These are phyloP conservation scores for Ictalurus punctatus DNA, from an alignment of 2,113 vertebrate genomes.

Conservation along the genomic window DNA sequence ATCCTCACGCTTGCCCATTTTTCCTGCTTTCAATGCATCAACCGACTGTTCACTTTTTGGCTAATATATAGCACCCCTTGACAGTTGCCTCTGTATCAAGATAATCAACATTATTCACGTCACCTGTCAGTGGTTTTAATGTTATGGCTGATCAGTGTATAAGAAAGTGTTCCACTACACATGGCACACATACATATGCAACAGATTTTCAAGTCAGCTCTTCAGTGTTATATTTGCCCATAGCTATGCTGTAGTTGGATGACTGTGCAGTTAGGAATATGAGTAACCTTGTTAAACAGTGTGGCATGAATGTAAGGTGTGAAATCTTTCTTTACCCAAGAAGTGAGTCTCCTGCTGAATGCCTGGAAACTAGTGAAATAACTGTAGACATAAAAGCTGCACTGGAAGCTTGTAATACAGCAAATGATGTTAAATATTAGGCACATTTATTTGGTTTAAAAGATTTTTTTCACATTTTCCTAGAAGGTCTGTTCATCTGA, in stretches of 20 bases:
- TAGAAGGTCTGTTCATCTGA: neutral
- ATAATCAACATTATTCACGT: too few relatives aligned
- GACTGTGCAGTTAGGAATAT: constrained; percentile 24
- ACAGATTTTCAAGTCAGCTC: neutral
- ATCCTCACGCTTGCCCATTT: too few relatives aligned
- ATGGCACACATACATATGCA: neutral
- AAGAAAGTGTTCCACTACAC: neutral
- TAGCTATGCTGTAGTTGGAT: constrained; percentile 31
- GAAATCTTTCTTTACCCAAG: constrained; percentile 43
- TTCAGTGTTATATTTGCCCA: constrained; percentile 13
- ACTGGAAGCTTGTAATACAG: neutral
- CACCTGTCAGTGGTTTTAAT: too few relatives aligned
- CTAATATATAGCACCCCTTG: too few relatives aligned
- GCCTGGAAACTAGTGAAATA: constrained; percentile 28
- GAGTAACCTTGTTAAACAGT: constrained; percentile 45
- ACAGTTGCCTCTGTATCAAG: too few relatives aligned
- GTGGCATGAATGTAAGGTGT: constrained; percentile 41
- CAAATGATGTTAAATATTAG: neutral
- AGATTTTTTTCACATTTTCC: neutral
- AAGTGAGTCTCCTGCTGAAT: constrained; percentile 36
- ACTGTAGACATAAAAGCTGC: neutral
- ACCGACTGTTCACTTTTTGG: too few relatives aligned
- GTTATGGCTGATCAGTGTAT: too few relatives aligned
- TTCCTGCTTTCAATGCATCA: too few relatives aligned
- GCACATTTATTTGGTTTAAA: neutral